phyloP scores from a whole-genome alignment of 2,888 invertebrate species.

The Limnephilus lunatus region DNA sequence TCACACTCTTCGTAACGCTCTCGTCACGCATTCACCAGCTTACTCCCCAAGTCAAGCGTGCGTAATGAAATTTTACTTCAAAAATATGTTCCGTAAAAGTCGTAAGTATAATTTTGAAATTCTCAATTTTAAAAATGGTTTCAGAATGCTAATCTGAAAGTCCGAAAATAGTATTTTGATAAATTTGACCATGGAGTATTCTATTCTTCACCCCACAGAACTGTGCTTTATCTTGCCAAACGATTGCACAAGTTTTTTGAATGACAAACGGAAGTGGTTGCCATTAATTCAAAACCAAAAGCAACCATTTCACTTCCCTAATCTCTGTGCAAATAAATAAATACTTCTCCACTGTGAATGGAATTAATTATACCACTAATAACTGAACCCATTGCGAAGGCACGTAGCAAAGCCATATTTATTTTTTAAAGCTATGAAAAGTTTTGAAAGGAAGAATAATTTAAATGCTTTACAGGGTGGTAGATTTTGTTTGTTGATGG shows the following conservation, averaged over 20 bases:
- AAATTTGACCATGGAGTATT: neutral
- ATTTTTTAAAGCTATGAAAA: neutral
- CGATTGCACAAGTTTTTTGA: neutral
- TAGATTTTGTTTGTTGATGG: neutral
- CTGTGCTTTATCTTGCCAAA: neutral
- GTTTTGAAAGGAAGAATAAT: neutral
- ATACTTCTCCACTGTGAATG: neutral
- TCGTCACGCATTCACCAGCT: no score
- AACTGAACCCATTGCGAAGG: conserved; percentile 12
- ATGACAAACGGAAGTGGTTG: neutral
- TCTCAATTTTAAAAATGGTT: no score
- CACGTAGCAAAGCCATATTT: conserved; percentile 44
- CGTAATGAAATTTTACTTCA: no score
- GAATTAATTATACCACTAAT: neutral
- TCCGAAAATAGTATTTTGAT: neutral
- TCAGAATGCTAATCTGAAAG: no score
- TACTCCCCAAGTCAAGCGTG: no score
- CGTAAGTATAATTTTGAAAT: no score
- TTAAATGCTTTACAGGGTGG: neutral
- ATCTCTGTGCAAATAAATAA: conserved; percentile 13
- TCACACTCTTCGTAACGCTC: no score
- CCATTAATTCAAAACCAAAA: neutral
- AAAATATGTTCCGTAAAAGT: no score
- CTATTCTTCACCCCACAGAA: neutral
- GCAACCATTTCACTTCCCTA: neutral